A percentile compares a stretch with the other conserved stretches of the same genome.
Evolutionary conservation across 2,113 vertebrate species (phyloP).

Genomic region (Gyps fulvus): DNA sequence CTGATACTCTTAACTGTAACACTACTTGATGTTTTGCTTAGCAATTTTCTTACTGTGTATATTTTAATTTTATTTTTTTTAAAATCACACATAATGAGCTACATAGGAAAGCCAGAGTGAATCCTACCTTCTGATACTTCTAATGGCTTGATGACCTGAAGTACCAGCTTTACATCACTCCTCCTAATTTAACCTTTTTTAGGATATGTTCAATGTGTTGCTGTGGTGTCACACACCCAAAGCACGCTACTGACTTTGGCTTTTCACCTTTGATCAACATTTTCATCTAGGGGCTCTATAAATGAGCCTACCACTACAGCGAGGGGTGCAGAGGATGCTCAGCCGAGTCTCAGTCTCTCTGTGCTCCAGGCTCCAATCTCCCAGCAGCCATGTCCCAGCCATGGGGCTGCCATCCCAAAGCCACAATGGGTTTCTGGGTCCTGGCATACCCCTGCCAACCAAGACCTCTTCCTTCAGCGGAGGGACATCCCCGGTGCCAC

Average conservation of each 20-base stretch:
- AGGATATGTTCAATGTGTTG: background rate
- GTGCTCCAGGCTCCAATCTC: background rate
- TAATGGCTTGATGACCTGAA: background rate
- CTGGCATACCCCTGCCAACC: background rate
- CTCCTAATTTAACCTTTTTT: background rate
- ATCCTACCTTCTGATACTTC: background rate
- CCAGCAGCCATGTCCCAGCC: accelerated
- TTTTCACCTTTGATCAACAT: background rate
- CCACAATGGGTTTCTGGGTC: background rate
- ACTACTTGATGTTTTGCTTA: background rate
- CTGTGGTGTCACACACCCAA: background rate
- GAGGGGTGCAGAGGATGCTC: background rate
- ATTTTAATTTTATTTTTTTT: background rate
- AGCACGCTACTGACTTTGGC: background rate
- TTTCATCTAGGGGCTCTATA: background rate
- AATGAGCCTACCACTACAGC: background rate
- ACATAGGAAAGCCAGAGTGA: background rate
- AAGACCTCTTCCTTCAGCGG: background rate
- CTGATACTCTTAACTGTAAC: background rate
- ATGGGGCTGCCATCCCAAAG: background rate
- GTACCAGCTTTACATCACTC: background rate
- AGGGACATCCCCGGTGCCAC: background rate
- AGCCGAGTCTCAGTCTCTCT: background rate
- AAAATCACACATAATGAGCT: background rate
- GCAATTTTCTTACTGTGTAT: background rate